A percentile compares a stretch with the other conserved stretches of the same genome.
Conservation (phyloP, 2,888 invertebrate genomes). For the Pteria penguin region DNA sequence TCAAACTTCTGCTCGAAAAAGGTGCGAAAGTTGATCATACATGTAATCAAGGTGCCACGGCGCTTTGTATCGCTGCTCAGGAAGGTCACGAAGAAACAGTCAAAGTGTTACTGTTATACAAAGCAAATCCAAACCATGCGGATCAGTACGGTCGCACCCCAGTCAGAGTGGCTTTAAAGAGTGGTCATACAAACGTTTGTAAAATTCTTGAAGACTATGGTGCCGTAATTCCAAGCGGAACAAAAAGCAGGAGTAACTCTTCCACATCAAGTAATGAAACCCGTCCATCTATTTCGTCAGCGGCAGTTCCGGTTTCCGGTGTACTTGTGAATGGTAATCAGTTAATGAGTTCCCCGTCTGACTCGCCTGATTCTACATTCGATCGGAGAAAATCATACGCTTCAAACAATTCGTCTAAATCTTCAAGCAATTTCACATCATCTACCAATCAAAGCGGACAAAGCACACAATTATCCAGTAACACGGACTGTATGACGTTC, state of each 20-base stretch:
- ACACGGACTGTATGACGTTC: constrained; percentile 85
- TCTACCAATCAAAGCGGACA: constrained; percentile 81
- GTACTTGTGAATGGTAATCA: constrained; percentile 56
- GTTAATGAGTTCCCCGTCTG: constrained; percentile 68
- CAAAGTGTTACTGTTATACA: constrained; percentile 82
- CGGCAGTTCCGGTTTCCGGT: constrained; percentile 22
- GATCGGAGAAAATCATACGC: constrained; percentile 80
- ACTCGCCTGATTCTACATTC: constrained; percentile 80
- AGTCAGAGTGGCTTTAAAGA: constrained; percentile 91
- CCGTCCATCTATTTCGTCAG: constrained; percentile 49
- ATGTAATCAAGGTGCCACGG: constrained; percentile 97
- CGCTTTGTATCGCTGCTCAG: constrained; percentile 95
- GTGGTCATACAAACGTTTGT: constrained; percentile 91
- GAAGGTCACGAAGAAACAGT: constrained; percentile 97
- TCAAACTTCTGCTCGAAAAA: constrained; percentile 87
- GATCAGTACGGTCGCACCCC: constrained; percentile 81
- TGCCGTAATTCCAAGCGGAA: constrained; percentile 81
- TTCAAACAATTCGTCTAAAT: constrained; percentile 84
- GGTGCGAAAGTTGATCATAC: constrained; percentile 93
- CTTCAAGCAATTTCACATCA: constrained; percentile 85
- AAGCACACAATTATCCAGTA: constrained; percentile 44
- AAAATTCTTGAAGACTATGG: constrained; percentile 82
- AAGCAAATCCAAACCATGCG: constrained; percentile 80
- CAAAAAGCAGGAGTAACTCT: constrained; percentile 68
- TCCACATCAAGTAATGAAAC: constrained; percentile 71